Base-by-base conservation (phyloP, 2,888 invertebrate species). In the Tachina grossa region DNA sequence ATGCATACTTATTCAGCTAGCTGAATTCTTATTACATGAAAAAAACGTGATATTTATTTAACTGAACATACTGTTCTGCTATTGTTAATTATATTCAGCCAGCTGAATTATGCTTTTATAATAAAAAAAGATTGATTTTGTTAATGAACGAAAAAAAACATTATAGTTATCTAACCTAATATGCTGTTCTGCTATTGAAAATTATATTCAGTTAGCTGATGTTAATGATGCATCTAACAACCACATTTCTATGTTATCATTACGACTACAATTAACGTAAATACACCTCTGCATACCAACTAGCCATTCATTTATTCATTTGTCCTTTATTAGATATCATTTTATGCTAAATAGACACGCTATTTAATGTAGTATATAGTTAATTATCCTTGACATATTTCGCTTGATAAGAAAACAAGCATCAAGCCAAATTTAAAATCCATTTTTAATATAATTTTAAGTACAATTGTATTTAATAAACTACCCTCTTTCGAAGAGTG, bases 301-400 rank as follows among this genome's bases (percentile, higher is more conserved):
- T 63, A 49, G 19, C 43, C 65, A 57, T 57, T 16, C 9, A 22
- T 61, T 57, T 72, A 55, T 61, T 10, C 22, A 43, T 71, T 39
- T 51, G 45, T 66, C 14, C 65, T 71, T 81, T 81, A 81, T 74
- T 59, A 68, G 31, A 49, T 77, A 66, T 72, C 76, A 72, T 72
- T 81, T 79, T 63, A 69, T 72, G 74, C 45, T 76, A 80, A 65
- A 71, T 49, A 84, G 71, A 79, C 79, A 85, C 72, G 66, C 66
- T 75, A 72, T 76, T 79, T 83, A 79, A 66, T 79, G 69, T 72
- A 61, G 19, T 16, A 55, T 14, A 22, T 22, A 77, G 83, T 85
- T 85, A 85, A 85, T 85, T 85, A 85, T 72, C 83, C 85, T 85
- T 85, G 83, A 85, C 83, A 85, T 80, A 82, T 61, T 55, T 22